Conservation (phyloP, 2,113 vertebrate genomes). For the Xiphias gladius region DNA sequence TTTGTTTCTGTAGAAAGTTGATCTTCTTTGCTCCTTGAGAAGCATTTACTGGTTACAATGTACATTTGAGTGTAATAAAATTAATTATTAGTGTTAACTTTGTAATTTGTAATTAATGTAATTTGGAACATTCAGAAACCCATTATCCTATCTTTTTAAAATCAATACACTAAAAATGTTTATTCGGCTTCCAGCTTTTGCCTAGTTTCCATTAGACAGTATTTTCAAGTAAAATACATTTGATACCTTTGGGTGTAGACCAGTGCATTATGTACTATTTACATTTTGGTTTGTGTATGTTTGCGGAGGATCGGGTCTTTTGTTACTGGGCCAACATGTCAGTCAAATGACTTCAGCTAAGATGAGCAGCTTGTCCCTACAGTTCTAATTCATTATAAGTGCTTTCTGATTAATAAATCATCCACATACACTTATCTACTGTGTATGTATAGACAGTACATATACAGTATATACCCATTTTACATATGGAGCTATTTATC, state of each 20-base stretch:
- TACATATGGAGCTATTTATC: too few relatives aligned
- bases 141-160: neutral
- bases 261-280: neutral
- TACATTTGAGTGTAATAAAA: neutral
- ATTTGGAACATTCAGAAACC: neutral
- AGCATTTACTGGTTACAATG: too few relatives aligned
- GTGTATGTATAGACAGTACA: neutral
- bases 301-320: neutral
- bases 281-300: neutral
- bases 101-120: too few relatives aligned
- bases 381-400: neutral
- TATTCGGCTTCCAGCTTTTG: neutral
- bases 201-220: neutral
- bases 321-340: slow-evolving; percentile 5
- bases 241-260: slow-evolving; percentile 2
- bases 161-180: neutral
- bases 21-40: too few relatives aligned
- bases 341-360: neutral
- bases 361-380: too few relatives aligned
- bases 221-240: neutral
- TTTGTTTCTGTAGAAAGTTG: too few relatives aligned
- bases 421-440: too few relatives aligned
- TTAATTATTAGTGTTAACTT: neutral
- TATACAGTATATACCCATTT: neutral
- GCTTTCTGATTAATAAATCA: neutral